Evolutionary conservation across 2,888 invertebrate species (phyloP).

Genomic region (Onchidella celtica): DNA sequence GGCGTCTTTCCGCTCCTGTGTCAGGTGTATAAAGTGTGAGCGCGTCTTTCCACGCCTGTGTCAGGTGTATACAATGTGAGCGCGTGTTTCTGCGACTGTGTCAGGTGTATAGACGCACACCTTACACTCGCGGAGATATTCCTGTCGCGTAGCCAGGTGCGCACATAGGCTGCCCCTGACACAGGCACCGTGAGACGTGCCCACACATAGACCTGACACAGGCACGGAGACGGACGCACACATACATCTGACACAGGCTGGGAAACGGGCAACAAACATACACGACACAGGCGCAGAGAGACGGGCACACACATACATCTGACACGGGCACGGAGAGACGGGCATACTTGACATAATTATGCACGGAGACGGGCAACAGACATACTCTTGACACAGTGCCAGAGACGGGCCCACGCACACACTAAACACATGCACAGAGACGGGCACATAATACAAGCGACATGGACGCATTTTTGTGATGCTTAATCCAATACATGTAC

Average conservation of each 20-base stretch:
- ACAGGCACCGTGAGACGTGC: neutral
- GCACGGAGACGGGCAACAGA: neutral
- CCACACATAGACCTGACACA: neutral
- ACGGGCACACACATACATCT: neutral
- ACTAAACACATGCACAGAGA: neutral
- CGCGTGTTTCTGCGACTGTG: too few species aligned
- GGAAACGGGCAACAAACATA: neutral
- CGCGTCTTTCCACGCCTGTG: too few species aligned
- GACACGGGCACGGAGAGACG: neutral
- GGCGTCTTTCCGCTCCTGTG: too few species aligned
- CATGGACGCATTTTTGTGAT: neutral
- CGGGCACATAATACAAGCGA: neutral
- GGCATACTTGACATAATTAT: neutral
- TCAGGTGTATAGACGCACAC: too few species aligned
- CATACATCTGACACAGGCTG: neutral
- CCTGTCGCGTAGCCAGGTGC: too few species aligned
- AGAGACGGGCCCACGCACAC: neutral
- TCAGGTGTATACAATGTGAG: too few species aligned
- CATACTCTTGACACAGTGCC: neutral
- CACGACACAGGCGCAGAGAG: neutral
- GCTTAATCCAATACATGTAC: too few species aligned
- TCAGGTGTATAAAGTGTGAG: too few species aligned
- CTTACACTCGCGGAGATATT: too few species aligned
- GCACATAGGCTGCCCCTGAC: neutral
- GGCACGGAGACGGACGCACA: neutral